phyloP scores from a whole-genome alignment of 64 coral and sea anemone genomes.

The Porites australiensis region DNA sequence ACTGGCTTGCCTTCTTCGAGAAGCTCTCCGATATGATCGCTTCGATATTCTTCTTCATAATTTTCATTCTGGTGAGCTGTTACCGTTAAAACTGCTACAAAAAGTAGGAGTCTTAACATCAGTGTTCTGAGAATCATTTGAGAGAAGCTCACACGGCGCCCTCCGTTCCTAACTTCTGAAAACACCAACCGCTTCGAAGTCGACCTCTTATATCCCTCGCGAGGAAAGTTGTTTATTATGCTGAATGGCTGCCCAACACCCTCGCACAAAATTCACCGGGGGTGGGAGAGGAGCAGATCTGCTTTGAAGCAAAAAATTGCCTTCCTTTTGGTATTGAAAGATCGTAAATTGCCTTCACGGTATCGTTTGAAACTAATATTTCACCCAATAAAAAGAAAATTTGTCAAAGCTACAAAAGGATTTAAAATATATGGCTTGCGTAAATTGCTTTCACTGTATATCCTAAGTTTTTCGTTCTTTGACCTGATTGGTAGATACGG shows the following conservation, averaged over 20 bases:
- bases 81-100: constrained; percentile 41
- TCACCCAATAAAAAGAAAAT: background rate
- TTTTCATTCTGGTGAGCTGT: constrained; percentile 23
- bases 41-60: constrained; percentile 20
- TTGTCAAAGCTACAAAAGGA: background rate
- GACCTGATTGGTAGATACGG: background rate
- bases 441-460: background rate
- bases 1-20: constrained; percentile 38
- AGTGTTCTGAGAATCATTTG: constrained; percentile 70
- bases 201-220: background rate
- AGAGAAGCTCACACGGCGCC: background rate
- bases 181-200: background rate
- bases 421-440: background rate
- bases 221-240: constrained; percentile 7
- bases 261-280: background rate
- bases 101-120: constrained; percentile 32
- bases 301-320: background rate
- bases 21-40: constrained; percentile 31
- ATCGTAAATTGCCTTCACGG: background rate
- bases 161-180: constrained; percentile 5
- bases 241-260: background rate
- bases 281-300: background rate
- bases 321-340: too few species aligned
- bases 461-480: background rate
- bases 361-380: background rate